These are phyloP conservation scores for Antechinus stuartii DNA, from an alignment of 2,113 vertebrate genomes.

Conservation along the genomic window DNA sequence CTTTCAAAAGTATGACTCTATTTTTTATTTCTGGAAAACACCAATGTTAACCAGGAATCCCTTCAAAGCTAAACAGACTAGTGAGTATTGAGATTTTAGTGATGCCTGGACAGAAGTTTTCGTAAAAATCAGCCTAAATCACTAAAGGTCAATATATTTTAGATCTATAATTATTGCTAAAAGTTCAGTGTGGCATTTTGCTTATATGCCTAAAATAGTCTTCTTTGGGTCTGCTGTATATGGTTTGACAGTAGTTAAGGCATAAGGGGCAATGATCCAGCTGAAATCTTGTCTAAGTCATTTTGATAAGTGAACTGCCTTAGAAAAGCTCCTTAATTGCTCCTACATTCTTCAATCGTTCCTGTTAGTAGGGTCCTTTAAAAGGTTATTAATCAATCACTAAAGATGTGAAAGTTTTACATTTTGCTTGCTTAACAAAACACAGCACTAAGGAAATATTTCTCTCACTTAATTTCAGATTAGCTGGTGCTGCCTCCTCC, in stretches of 20 bases:
- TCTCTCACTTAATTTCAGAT: slow-evolving; percentile 63
- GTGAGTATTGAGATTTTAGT: slow-evolving; percentile 15
- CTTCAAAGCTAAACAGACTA: neutral
- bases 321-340: slow-evolving; percentile 82
- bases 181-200: slow-evolving; percentile 85
- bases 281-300: slow-evolving; percentile 77
- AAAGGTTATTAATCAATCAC: slow-evolving; percentile 86
- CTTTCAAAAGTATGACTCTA: slow-evolving; percentile 52
- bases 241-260: slow-evolving; percentile 78
- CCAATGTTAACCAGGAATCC: slow-evolving; percentile 5
- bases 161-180: slow-evolving; percentile 82
- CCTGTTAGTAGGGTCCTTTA: slow-evolving; percentile 68
- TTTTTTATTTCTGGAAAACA: slow-evolving; percentile 55
- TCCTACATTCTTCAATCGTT: slow-evolving; percentile 78
- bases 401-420: slow-evolving; percentile 56
- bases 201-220: slow-evolving; percentile 81
- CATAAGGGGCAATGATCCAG: slow-evolving; percentile 78
- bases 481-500: slow-evolving; percentile 50
- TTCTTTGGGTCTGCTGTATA: slow-evolving; percentile 71
- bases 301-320: slow-evolving; percentile 81
- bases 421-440: slow-evolving; percentile 83
- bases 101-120: slow-evolving; percentile 57
- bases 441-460: slow-evolving; percentile 63
- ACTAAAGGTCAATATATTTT: slow-evolving; percentile 66
- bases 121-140: slow-evolving; percentile 64